Conservation (phyloP, 2,797 vertebrate species). For the Myotis daubentonii region DNA sequence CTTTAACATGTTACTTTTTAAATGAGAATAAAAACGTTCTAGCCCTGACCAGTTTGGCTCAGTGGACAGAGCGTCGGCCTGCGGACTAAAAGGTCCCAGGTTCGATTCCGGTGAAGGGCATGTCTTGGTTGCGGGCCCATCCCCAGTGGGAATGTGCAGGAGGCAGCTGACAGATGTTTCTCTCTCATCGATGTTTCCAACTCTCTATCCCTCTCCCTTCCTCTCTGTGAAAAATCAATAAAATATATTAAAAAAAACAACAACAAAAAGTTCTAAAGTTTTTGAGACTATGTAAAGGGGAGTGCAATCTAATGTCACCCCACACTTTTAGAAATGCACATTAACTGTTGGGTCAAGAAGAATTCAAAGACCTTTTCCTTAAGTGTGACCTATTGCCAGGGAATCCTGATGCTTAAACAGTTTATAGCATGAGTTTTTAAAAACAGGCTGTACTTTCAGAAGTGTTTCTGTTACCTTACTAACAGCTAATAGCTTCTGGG, state of each 20-base stretch:
- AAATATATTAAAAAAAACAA: no score
- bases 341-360: not conserved
- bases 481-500: slow-evolving; percentile 96
- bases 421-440: not conserved
- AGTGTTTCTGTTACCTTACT: slow-evolving; percentile 92
- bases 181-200: no score
- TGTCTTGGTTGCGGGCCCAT: no score
- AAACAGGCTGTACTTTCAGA: not conserved
- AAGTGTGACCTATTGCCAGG: not conserved
- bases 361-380: not conserved
- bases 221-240: no score
- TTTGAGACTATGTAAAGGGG: not conserved
- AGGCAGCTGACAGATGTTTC: no score
- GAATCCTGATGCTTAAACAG: not conserved
- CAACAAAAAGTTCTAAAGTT: not conserved
- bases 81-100: no score
- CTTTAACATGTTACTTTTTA: not conserved
- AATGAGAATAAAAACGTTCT: not conserved
- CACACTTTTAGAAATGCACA: not conserved
- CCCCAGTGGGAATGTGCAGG: no score
- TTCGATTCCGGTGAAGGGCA: no score
- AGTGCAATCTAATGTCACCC: not conserved
- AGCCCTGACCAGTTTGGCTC: no score
- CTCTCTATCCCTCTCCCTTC: no score
- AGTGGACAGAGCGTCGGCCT: no score